Evolutionary conservation across 2,113 vertebrate genomes (phyloP), one percentile per base, ranked within the genome.

Genomic region (Montifringilla adamsi): DNA sequence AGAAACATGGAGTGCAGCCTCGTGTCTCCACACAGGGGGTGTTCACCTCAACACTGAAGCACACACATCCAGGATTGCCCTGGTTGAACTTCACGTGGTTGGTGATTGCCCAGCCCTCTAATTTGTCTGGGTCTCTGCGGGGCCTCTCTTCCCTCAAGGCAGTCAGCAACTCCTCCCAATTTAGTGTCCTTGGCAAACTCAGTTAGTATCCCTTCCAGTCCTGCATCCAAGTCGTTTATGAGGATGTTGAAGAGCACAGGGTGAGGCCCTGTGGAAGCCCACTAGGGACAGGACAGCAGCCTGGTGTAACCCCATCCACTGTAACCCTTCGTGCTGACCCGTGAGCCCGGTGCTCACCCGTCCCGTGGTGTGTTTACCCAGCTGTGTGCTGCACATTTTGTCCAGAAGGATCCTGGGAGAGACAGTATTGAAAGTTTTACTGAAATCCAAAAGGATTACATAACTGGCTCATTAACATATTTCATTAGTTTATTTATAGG

Each of bases 1-100:
- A 37, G 37, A 37, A 37, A 37, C 37, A 37, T 9, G 37, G 37
- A 37, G 37, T 37, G 37, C 8, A 37, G 37, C 8, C 37, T 37
- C 37, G 37, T 37, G 37, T 37, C 37, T 37, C 37, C 37, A 37
- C 37, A 37, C 37, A 37, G 37, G 37, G 37, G 37, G 37, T 37
- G 37, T 37, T 37, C 37, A 37, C 37, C 37, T 37, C 37, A 37
- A 9, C 37, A 37, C 37, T 37, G 75, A 52, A n/a, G 49, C 49
- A 53, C 9, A 6, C 2, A 26, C 24, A 46, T 6, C n/a, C 78
- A 68, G 53, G 24, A 20, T 4, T 53, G 69, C n/a, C 39, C 53
- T n/a, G 4, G 16, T 1, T 47, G 15, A 55, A 69, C 21, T 47
- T 68, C n/a, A 6, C 1, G 1, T 6, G 21, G 39, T 6, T 62